A percentile compares a stretch with the other conserved stretches of the same genome.
Evolutionary conservation across 2,797 vertebrate genomes (phyloP).

Genomic region (Tympanoctomys barrerae): DNA sequence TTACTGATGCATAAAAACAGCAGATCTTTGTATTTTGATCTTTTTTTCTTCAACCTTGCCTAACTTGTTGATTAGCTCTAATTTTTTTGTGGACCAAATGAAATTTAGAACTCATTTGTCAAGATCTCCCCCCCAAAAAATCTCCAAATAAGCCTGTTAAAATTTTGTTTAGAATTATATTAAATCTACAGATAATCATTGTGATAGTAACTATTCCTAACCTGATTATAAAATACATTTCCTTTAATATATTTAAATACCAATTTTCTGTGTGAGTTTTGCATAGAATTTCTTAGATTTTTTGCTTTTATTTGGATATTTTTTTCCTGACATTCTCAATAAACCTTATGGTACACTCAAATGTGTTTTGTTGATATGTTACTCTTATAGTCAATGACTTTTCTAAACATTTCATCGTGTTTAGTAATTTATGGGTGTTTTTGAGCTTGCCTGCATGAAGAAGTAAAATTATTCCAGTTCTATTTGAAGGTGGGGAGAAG

Average conservation of each 20-base stretch:
- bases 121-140: neutral
- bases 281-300: neutral
- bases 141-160: slow-evolving; percentile 4
- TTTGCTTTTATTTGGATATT: neutral
- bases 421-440: slow-evolving; percentile 5
- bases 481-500: slow-evolving; percentile 13
- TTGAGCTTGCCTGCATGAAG: neutral
- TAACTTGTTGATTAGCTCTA: neutral
- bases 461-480: neutral
- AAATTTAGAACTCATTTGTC: neutral
- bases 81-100: neutral
- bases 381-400: neutral
- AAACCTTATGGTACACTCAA: neutral
- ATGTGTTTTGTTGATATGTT: slow-evolving; percentile 5
- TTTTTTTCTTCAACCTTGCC: neutral
- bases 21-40: neutral
- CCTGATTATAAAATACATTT: neutral
- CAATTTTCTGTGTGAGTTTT: slow-evolving; percentile 12
- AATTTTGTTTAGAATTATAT: neutral
- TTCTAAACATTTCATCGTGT: neutral
- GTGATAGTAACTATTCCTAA: neutral
- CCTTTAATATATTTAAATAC: neutral
- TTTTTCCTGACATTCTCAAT: slow-evolving; percentile 23
- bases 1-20: neutral
- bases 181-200: neutral